Evolutionary conservation across 1,140 invertebrate species (phyloP).

Genomic region (Caerostris darwini): DNA sequence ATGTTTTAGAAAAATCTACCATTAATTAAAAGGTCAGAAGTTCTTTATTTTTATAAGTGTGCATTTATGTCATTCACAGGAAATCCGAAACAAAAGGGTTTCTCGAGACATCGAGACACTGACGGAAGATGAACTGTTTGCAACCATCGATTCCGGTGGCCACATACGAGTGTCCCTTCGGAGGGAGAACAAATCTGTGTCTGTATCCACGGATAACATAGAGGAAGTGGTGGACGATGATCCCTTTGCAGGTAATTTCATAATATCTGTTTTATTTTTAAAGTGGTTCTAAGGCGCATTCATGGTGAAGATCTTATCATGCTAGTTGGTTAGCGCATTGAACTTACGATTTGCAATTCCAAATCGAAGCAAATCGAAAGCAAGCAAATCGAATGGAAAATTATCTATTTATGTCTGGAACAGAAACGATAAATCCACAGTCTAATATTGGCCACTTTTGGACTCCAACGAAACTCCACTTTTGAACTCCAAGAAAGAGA

Average conservation of each 20-base stretch:
- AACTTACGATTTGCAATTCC: no score
- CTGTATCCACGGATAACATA: slow-evolving; percentile 89
- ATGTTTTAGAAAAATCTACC: no score
- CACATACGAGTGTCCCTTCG: slow-evolving; percentile 73
- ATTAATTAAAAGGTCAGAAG: neutral
- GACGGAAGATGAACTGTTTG: slow-evolving; percentile 80
- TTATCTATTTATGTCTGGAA: no score
- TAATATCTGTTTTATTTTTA: neutral
- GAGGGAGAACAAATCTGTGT: slow-evolving; percentile 84
- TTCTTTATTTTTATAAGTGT: neutral
- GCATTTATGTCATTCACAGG: slow-evolving; percentile 36
- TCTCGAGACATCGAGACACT: slow-evolving; percentile 82
- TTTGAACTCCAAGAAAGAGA: no score
- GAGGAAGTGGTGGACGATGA: slow-evolving; percentile 92
- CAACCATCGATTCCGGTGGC: slow-evolving; percentile 70
- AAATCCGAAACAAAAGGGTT: slow-evolving; percentile 80
- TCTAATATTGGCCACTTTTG: no score
- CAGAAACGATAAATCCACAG: no score
- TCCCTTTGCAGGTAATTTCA: slow-evolving; percentile 90
- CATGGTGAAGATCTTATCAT: neutral
- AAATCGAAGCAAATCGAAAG: no score
- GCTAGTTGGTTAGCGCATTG: neutral
- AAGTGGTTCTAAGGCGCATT: neutral
- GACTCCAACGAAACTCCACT: no score
- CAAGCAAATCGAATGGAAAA: no score